Evolutionary conservation across 2,113 vertebrate genomes (phyloP).

Genomic region (Ophiodon elongatus): DNA sequence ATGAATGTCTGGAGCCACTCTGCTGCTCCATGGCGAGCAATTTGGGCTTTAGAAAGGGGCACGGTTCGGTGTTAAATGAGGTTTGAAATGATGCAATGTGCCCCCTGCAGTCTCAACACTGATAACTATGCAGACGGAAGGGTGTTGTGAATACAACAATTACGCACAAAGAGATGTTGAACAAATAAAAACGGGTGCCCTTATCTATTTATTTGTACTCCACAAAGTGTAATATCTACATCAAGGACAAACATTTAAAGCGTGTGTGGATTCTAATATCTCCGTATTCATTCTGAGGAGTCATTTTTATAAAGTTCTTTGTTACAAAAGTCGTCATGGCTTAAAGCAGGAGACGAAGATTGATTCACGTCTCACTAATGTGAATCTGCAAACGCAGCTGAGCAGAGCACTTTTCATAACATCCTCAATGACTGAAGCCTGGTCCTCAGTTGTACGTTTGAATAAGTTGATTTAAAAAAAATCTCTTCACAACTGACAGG

Average conservation of each 20-base stretch:
- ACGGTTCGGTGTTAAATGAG: conserved; percentile 83
- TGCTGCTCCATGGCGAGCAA: conserved; percentile 75
- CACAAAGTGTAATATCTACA: background rate
- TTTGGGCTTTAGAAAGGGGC: conserved; percentile 80
- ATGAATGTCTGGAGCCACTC: conserved; percentile 86
- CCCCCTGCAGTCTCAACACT: conserved; percentile 74
- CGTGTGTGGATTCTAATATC: conserved; percentile 6
- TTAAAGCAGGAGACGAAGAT: conserved; percentile 10
- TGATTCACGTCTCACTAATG: conserved; percentile 11
- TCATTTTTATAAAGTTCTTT: conserved; percentile 5
- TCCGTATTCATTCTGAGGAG: background rate
- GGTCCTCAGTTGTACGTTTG: conserved; percentile 15
- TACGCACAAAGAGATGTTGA: conserved; percentile 40
- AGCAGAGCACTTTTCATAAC: conserved; percentile 43
- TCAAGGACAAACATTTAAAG: background rate
- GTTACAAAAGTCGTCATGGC: background rate
- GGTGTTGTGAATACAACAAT: conserved; percentile 50
- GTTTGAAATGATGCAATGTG: conserved; percentile 82
- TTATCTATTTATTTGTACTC: conserved; percentile 28
- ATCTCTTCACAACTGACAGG: background rate
- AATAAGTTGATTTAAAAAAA: background rate
- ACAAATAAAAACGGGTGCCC: conserved; percentile 29
- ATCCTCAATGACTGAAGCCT: background rate
- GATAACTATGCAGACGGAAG: conserved; percentile 54
- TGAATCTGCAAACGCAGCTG: conserved; percentile 33